Base-by-base conservation (phyloP, 2,888 invertebrate genomes). In the Ochropacha duplaris region DNA sequence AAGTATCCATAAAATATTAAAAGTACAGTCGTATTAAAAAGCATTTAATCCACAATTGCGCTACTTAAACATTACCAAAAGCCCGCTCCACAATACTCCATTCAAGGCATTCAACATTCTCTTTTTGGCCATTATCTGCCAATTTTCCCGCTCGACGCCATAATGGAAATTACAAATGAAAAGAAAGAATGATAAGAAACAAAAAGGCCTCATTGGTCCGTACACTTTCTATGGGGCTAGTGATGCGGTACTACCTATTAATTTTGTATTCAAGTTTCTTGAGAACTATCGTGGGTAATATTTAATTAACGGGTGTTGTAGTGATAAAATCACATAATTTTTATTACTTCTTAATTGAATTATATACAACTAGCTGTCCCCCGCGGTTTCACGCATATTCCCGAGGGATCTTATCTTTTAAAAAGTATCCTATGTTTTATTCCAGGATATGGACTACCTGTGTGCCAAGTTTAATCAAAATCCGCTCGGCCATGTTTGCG, bases 131-230 rank as follows among this genome's bases (percentile, higher is more conserved):
- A 81, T 84, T 85, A 83, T 77, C 69, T 68, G 71, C 67, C 78
- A 80, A 84, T 84, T 84, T 84, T 75, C 73, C 72, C 73, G 65
- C 64, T 62, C 64, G 56, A 36, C 58, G 64, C 58, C 62, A 63
- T 72, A 76, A 79, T 79, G 76, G 71, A 76, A 83, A 81, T 81
- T 76, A 81, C 75, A 59, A 76, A 76, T 69, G 72, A 74, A 57
- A 49, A 56, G 24, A 58, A 56, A 22, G 22, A 55, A 54, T 44
- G 44, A 44, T 54, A 44, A 56, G 24, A 28, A 50, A 54, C 50
- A 19, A n/a, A 57, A 44, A 36, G n/a, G 19, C 24, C 31, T 44
- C 16, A 9, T 44, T 19, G 44, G 14, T 26, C 54, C 51, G 60
- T 57, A 58, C 69, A 76, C 81, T 83, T 83, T 82, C 82, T 82